Conservation (phyloP, 2,888 invertebrate genomes). For the Phalera bucephala region DNA sequence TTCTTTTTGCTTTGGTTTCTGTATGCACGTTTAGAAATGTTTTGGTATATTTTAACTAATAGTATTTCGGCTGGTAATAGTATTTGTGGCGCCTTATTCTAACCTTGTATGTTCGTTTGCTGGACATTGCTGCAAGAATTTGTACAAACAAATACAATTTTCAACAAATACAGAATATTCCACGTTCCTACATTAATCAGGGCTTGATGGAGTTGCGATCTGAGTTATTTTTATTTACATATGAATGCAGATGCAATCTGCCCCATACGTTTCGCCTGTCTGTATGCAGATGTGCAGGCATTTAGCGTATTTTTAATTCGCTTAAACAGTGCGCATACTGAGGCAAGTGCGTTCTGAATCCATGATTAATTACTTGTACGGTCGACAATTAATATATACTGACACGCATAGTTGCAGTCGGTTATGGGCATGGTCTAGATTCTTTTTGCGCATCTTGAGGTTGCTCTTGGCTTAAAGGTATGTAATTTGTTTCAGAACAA, state of each 20-base stretch:
- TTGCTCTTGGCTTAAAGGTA: no score
- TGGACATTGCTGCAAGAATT: no score
- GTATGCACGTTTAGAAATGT: no score
- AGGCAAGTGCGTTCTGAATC: conserved; percentile 26
- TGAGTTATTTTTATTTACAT: conserved; percentile 19
- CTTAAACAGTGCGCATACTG: conserved; percentile 22
- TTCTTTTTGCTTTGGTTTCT: no score
- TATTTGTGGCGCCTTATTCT: no score
- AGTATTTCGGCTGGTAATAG: no score
- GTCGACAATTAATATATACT: conserved; percentile 13
- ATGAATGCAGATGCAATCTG: conserved; percentile 28
- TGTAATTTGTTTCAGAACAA: no score
- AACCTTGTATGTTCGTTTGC: no score
- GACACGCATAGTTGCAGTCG: conserved; percentile 16
- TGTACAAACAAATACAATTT: no score
- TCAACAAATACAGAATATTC: conserved; percentile 16
- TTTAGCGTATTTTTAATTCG: conserved; percentile 43
- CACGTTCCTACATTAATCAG: conserved; percentile 27
- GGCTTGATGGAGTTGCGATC: conserved; percentile 13
- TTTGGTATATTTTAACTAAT: no score
- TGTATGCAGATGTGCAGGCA: conserved; percentile 19
- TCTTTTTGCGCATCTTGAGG: conserved; percentile 15
- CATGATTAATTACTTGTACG: conserved; percentile 33
- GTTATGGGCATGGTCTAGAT: conserved; percentile 15
- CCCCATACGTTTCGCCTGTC: conserved; percentile 32